Evolutionary conservation across 2,888 invertebrate species (phyloP).

Genomic region (Drosophila stalkeri): DNA sequence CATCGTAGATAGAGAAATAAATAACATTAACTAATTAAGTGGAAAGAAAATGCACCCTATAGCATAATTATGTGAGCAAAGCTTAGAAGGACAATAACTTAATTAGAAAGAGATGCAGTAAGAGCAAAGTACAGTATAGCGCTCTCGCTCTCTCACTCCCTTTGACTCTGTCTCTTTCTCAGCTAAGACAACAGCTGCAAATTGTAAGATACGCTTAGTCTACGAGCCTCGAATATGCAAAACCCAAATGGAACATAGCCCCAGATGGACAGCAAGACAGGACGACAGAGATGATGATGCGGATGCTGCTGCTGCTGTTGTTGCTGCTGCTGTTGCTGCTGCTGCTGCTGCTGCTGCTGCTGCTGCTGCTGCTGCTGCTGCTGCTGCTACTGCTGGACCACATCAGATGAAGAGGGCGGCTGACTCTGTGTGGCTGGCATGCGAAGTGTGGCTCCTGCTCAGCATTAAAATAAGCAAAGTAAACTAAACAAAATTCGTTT

Average conservation of each 20-base stretch:
- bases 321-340: neutral
- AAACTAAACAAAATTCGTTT: constrained; percentile 81
- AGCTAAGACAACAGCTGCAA: constrained; percentile 69
- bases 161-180: neutral
- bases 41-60: constrained; percentile 1
- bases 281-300: constrained; percentile 10
- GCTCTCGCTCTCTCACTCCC: neutral
- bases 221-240: constrained; percentile 58
- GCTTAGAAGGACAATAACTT: constrained; percentile 4
- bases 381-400: constrained; percentile 37
- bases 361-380: constrained; percentile 31
- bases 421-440: constrained; percentile 20
- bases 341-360: constrained; percentile 19
- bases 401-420: constrained; percentile 18
- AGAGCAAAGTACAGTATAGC: neutral
- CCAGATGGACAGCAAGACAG: constrained; percentile 10
- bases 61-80: constrained; percentile 6
- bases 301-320: neutral
- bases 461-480: constrained; percentile 77
- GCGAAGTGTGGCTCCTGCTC: constrained; percentile 28
- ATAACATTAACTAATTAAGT: neutral
- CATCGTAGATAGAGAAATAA: neutral
- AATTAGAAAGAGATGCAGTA: constrained; percentile 12
- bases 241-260: constrained; percentile 66
- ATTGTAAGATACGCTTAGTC: constrained; percentile 62